These are phyloP conservation scores for Sebastes steindachneri DNA, from an alignment of 2,797 vertebrate genomes.

Conservation along the genomic window DNA sequence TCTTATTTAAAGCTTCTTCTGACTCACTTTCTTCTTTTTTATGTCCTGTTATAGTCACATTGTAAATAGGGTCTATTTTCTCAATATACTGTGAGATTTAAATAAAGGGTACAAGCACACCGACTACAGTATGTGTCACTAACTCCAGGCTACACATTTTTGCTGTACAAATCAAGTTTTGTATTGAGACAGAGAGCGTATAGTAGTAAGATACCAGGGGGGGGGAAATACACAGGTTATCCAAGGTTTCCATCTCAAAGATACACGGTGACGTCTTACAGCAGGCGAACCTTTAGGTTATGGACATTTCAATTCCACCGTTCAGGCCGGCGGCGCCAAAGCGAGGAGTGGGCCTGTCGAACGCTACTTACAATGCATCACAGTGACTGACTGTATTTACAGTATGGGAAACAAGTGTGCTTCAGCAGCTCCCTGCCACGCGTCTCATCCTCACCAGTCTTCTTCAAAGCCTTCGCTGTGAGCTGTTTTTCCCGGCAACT, in stretches of 20 bases:
- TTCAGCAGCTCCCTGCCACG: conserved; percentile 49
- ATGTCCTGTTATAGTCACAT: not conserved
- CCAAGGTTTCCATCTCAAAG: not conserved
- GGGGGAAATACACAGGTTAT: not conserved
- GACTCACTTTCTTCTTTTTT: not conserved
- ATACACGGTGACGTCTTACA: not conserved
- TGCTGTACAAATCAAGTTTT: not conserved
- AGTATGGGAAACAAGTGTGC: conserved; percentile 40
- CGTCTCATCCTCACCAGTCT: conserved; percentile 39
- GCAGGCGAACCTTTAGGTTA: not conserved
- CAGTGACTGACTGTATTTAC: conserved; percentile 59
- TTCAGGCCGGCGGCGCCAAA: not conserved
- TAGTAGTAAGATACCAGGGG: not conserved
- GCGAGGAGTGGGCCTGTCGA: not conserved
- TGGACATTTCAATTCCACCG: not conserved
- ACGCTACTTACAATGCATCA: conserved; percentile 7
- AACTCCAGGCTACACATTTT: not conserved
- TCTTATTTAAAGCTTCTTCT: not conserved
- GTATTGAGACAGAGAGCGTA: not conserved
- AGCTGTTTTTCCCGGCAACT: conserved; percentile 66
- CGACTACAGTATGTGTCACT: not conserved
- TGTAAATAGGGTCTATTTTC: not conserved
- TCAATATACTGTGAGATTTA: not conserved
- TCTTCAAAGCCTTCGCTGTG: conserved; percentile 72
- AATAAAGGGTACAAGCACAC: not conserved